phyloP scores from a whole-genome alignment of 2,888 invertebrate genomes.

The Venusia cambrica region DNA sequence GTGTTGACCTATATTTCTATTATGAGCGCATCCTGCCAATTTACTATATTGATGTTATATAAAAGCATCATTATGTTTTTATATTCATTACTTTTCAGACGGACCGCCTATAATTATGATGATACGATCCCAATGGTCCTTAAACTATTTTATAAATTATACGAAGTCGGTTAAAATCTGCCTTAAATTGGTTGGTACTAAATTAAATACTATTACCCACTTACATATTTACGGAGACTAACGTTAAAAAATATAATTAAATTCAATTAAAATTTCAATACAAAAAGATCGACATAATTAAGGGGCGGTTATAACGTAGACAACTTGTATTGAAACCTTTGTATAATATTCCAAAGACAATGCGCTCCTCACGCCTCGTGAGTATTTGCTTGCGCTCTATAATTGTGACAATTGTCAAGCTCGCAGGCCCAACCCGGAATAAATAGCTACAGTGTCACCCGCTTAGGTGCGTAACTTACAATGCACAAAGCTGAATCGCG shows the following conservation, averaged over 20 bases:
- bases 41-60: conserved; percentile 75
- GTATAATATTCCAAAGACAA: conserved; percentile 35
- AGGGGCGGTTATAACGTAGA: conserved; percentile 40
- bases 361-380: conserved; percentile 31
- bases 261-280: conserved; percentile 41
- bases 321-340: conserved; percentile 33
- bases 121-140: conserved; percentile 59
- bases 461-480: conserved; percentile 35
- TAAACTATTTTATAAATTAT: conserved; percentile 75
- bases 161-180: conserved; percentile 56
- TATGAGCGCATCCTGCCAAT: conserved; percentile 72
- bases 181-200: conserved; percentile 50
- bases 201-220: conserved; percentile 52
- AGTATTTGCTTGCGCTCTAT: conserved; percentile 37
- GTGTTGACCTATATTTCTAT: conserved; percentile 66
- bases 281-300: conserved; percentile 42
- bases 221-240: conserved; percentile 47
- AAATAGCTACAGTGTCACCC: conserved; percentile 40
- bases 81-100: conserved; percentile 58
- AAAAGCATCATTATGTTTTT: conserved; percentile 74
- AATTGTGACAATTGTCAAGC: conserved; percentile 40
- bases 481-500: conserved; percentile 46
- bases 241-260: conserved; percentile 42
- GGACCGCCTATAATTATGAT: conserved; percentile 70
- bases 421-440: conserved; percentile 27